phyloP scores from a whole-genome alignment of 2,888 invertebrate genomes.

The Limenitis camilla region DNA sequence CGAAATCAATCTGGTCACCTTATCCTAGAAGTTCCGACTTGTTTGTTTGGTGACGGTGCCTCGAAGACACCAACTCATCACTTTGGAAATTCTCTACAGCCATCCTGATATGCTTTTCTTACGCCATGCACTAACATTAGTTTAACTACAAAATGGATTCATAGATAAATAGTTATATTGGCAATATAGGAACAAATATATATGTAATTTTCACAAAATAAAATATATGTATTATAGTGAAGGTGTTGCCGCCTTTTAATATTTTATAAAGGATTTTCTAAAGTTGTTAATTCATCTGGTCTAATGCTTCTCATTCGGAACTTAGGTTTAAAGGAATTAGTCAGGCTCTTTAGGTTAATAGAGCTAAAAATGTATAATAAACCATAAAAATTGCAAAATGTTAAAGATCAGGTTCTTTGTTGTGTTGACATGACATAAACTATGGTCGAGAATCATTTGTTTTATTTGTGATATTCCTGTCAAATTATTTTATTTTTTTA shows the following conservation, averaged over 20 bases:
- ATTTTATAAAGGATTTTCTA: conserved; percentile 58
- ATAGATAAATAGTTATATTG: conserved; percentile 29
- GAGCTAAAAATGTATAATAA: conserved; percentile 67
- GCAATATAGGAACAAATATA: conserved; percentile 30
- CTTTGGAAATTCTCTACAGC: conserved; percentile 57
- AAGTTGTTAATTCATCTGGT: conserved; percentile 55
- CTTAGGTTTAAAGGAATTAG: conserved; percentile 58
- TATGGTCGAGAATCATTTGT: conserved; percentile 48
- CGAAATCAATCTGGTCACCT: conserved; percentile 13
- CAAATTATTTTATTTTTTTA: not conserved
- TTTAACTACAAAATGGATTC: conserved; percentile 43
- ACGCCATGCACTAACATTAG: conserved; percentile 37
- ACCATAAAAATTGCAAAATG: conserved; percentile 65
- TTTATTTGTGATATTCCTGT: conserved; percentile 35
- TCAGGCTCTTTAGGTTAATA: conserved; percentile 55
- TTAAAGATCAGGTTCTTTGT: conserved; percentile 57
- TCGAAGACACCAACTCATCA: conserved; percentile 36
- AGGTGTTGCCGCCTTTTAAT: conserved; percentile 33
- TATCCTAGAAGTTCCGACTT: conserved; percentile 53
- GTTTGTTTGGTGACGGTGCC: conserved; percentile 44
- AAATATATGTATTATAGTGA: conserved; percentile 35
- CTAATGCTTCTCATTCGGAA: conserved; percentile 49
- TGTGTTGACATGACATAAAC: conserved; percentile 56
- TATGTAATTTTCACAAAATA: conserved; percentile 34
- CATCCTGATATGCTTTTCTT: conserved; percentile 40